Evolutionary conservation across 2,113 vertebrate species (phyloP).

Genomic region (Saguinus imperator): DNA sequence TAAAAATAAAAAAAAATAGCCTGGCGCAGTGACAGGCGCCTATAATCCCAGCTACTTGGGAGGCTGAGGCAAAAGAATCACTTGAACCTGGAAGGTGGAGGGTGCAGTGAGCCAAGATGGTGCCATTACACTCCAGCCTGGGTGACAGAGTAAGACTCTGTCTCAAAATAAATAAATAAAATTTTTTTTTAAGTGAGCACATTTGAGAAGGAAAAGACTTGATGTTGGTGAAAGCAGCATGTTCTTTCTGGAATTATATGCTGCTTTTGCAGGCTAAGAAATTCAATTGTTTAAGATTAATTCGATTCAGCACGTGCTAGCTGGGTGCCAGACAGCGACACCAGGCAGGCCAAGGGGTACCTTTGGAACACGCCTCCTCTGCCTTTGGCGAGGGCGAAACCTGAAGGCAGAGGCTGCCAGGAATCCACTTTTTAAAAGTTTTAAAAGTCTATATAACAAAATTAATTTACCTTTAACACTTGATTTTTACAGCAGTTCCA

Average conservation of each 20-base stretch:
- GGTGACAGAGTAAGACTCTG: too few species aligned
- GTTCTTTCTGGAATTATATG: neutral
- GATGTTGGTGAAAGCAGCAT: neutral
- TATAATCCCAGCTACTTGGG: too few species aligned
- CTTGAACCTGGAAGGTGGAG: too few species aligned
- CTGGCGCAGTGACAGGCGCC: too few species aligned
- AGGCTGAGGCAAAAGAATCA: too few species aligned
- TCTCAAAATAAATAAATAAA: too few species aligned
- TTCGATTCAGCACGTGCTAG: fast-evolving
- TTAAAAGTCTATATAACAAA: neutral
- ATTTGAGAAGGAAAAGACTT: neutral
- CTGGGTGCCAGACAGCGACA: neutral
- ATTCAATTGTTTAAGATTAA: neutral
- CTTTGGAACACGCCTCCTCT: fast-evolving
- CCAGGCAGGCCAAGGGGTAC: neutral
- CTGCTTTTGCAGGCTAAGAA: neutral
- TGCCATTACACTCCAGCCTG: too few species aligned
- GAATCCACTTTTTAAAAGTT: neutral
- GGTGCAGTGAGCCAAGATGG: too few species aligned
- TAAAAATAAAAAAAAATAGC: too few species aligned
- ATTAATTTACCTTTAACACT: neutral
- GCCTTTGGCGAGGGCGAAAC: fast-evolving
- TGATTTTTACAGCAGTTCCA: neutral
- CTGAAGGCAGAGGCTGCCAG: neutral
- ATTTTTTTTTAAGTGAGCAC: too few species aligned